Evolutionary conservation across 2,888 invertebrate species (phyloP).

Genomic region (Cremastinae sp.): DNA sequence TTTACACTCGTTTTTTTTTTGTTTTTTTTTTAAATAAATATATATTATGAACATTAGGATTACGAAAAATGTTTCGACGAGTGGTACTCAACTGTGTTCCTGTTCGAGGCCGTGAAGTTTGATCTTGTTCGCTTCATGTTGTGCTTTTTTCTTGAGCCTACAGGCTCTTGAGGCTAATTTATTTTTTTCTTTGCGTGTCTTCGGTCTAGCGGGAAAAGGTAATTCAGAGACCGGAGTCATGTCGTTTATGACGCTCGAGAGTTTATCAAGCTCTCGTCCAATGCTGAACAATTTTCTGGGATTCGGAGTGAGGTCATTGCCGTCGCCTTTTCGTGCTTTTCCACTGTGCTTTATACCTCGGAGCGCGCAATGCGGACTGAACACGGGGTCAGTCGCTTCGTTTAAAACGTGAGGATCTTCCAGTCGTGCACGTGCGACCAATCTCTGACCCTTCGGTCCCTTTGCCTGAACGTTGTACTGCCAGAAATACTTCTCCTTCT

Average conservation of each 20-base stretch:
- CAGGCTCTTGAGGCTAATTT: constrained; percentile 98
- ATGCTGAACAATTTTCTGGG: constrained; percentile 94
- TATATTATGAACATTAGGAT: neutral
- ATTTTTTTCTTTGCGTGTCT: constrained; percentile 98
- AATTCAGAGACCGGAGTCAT: constrained; percentile 97
- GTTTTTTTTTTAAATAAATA: neutral
- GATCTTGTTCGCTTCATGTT: constrained; percentile 99
- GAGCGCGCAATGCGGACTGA: constrained; percentile 94
- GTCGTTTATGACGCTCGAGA: constrained; percentile 95
- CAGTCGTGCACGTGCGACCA: constrained; percentile 90
- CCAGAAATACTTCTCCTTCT: constrained; percentile 96
- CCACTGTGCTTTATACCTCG: constrained; percentile 95
- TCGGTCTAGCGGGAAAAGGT: constrained; percentile 93
- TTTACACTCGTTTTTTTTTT: too few species aligned
- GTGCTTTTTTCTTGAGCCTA: constrained; percentile 98
- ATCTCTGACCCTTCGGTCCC: constrained; percentile 96
- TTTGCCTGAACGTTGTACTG: constrained; percentile 99
- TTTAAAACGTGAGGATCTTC: constrained; percentile 96
- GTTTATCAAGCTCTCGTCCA: constrained; percentile 94
- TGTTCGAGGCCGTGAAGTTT: constrained; percentile 95
- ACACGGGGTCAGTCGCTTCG: constrained; percentile 96
- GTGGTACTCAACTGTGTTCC: constrained; percentile 89
- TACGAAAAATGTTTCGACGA: neutral
- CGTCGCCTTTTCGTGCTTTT: constrained; percentile 97
- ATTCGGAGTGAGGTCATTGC: constrained; percentile 98